phyloP scores from a whole-genome alignment of 2,888 invertebrate genomes.

The Eristalis pertinax region DNA sequence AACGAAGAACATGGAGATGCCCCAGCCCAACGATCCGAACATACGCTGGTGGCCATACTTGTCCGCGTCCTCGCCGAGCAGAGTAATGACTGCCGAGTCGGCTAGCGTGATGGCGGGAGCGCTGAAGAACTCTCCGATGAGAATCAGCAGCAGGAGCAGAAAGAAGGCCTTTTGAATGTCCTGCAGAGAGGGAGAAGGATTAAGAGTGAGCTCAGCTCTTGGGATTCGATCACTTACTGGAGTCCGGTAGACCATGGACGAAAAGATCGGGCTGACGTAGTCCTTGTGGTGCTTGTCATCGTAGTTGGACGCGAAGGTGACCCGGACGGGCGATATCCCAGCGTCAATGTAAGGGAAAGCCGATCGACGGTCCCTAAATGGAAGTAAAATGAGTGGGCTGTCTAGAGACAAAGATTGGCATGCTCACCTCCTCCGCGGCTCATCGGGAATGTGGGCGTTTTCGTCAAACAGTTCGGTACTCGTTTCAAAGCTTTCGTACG shows the following conservation, averaged over 20 bases:
- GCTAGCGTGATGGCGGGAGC: conserved; percentile 97
- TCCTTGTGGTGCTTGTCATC: conserved; percentile 86
- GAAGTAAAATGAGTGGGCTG: neutral
- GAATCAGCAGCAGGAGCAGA: conserved; percentile 93
- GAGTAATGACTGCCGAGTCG: conserved; percentile 93
- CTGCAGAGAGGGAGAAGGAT: conserved; percentile 72
- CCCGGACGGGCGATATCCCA: conserved; percentile 87
- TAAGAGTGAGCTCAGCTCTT: neutral
- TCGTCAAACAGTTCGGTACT: conserved; percentile 74
- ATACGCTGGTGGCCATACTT: conserved; percentile 98
- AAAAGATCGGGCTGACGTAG: conserved; percentile 95
- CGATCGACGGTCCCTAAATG: conserved; percentile 76
- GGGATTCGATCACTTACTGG: conserved; percentile 76
- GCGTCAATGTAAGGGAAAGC: conserved; percentile 78
- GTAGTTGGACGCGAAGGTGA: conserved; percentile 89
- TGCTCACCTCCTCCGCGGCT: conserved; percentile 31
- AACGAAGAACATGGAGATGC: conserved; percentile 98
- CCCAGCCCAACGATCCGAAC: conserved; percentile 99
- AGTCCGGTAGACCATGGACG: conserved; percentile 94
- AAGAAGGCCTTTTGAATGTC: conserved; percentile 98
- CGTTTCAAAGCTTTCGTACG: conserved; percentile 73
- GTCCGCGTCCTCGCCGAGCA: conserved; percentile 93
- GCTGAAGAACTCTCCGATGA: conserved; percentile 98
- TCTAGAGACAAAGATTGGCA: neutral
- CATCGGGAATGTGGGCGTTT: conserved; percentile 29